Evolutionary conservation across 2,888 invertebrate genomes (phyloP), one percentile per base, ranked within the genome.

Genomic region (Drosophila kanekoi): DNA sequence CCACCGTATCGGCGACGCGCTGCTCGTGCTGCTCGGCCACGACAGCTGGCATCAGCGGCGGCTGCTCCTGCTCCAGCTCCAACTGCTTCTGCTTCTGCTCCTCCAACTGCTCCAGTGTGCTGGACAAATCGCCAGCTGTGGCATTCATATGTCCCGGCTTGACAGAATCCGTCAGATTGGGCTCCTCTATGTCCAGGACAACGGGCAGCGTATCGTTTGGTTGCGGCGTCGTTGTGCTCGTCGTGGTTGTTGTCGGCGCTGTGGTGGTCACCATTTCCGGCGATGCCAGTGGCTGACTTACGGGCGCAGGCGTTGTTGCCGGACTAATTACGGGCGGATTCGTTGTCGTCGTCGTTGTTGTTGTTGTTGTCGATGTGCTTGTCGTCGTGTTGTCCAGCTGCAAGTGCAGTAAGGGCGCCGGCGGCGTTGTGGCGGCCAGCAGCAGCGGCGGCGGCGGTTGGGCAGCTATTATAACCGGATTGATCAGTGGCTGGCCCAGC

Each of bases 101-200:
- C 13, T 44, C 16, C 4, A 28, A 18, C 23, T 66, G 49, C 14
- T 85, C 74, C 45, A 58, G 41, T 3, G 38, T 10, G 23, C 40
- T 40, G 1, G 43, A 18, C 40, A 49, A 6, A 11, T 51, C 52
- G 4, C 43, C 57, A 18, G 52, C 14, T 0, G 62, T 57, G 43
- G 35, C 47, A 13, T 77, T 77, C 4, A 33, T 33, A 2, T 64
- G 18, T 0, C 33, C 47, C 9, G 41, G 13, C 16, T 43, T 23
- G 20, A 32, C 6, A n/a, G 44, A 49, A 4, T 52, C 49, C 38
- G 40, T 16, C 43, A 61, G 18, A 13, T 71, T 65, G 5, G 73
- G 70, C 51, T 83, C 89, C 57, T 89, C 87, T 1, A 88, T 81
- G 59, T 85, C 79, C 40, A 89, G 72, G 8, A 90, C 77, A 6